Conservation (phyloP, 1,140 invertebrate species). For the Gonioctena quinquepunctata region DNA sequence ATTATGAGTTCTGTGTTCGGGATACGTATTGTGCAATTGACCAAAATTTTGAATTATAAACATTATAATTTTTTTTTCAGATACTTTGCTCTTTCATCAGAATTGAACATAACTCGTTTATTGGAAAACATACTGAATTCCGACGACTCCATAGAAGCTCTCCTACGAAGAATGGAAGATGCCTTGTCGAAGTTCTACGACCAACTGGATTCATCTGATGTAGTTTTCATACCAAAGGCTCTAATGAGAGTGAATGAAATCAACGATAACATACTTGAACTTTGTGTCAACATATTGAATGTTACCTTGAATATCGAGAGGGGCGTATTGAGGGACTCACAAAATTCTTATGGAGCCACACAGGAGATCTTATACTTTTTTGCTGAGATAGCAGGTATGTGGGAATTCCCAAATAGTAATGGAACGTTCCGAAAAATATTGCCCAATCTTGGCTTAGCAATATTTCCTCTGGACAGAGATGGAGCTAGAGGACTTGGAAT, state of each 20-base stretch:
- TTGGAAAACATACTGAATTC: constrained; percentile 1
- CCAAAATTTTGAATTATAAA: no score
- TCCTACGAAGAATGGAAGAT: background rate
- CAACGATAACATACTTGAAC: background rate
- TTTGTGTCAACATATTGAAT: background rate
- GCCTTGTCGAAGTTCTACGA: background rate
- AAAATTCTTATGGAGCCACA: background rate
- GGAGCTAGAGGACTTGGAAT: background rate
- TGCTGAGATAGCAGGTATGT: no score
- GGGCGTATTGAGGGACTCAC: background rate
- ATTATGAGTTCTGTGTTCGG: no score
- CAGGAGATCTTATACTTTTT: background rate
- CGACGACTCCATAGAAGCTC: background rate
- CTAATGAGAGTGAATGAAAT: background rate
- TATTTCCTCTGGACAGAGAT: background rate
- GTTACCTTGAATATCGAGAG: background rate
- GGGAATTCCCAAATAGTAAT: no score
- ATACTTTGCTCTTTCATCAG: background rate
- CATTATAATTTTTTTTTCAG: no score
- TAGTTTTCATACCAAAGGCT: background rate
- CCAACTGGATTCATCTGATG: background rate
- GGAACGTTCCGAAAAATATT: no score
- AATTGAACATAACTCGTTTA: background rate
- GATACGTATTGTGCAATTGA: no score
- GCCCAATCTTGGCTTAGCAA: background rate